Conservation (phyloP, 2,888 invertebrate genomes). For the Pantelozetes paolii region DNA sequence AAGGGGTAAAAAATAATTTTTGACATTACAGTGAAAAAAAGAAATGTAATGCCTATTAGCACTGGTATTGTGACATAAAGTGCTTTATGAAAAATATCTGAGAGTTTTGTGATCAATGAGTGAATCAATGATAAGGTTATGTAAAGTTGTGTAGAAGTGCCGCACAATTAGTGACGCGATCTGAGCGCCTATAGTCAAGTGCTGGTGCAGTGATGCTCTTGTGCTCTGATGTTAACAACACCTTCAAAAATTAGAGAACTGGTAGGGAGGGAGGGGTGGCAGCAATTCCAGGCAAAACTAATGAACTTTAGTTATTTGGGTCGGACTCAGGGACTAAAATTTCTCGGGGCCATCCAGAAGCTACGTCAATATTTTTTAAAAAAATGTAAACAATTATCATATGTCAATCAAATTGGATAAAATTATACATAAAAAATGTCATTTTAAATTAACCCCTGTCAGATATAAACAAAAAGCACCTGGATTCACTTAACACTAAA, state of each 20-base stretch:
- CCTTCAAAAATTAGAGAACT: conserved; percentile 36
- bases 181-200: neutral
- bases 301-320: conserved; percentile 27
- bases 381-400: too few species aligned
- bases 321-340: too few species aligned
- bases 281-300: conserved; percentile 30
- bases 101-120: conserved; percentile 1
- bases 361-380: too few species aligned
- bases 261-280: conserved; percentile 33
- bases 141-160: neutral
- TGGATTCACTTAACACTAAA: too few species aligned
- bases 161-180: conserved; percentile 1
- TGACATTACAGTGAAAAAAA: too few species aligned
- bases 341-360: too few species aligned
- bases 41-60: too few species aligned
- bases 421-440: too few species aligned
- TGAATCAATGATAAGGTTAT: conserved; percentile 17
- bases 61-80: neutral
- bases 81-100: neutral
- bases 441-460: too few species aligned
- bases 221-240: conserved; percentile 3
- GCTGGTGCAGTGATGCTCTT: neutral
- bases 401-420: too few species aligned
- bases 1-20: too few species aligned
- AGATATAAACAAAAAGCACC: too few species aligned